These are phyloP conservation scores for Onychorhynchus coronatus DNA, from an alignment of 2,113 vertebrate species.

Conservation along the genomic window DNA sequence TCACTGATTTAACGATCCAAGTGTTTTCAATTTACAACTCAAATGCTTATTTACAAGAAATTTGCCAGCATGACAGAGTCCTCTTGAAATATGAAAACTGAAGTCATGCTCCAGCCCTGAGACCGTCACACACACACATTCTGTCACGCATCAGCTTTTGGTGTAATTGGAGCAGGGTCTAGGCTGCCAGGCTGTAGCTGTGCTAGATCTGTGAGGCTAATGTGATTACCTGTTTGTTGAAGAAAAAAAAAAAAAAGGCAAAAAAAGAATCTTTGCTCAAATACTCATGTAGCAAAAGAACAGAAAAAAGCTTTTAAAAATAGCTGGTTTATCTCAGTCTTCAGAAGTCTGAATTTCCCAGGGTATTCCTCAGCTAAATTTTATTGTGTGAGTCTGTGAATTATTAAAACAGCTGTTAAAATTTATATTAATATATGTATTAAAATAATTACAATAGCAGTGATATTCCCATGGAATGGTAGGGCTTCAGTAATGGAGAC, in stretches of 20 bases:
- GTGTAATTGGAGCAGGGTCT: not conserved
- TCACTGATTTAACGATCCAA: constrained; percentile 8
- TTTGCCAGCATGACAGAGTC: not conserved
- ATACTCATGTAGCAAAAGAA: not conserved
- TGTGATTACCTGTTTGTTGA: not conserved
- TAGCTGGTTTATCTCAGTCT: not conserved
- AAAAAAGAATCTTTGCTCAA: not conserved
- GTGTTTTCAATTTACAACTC: constrained; percentile 60
- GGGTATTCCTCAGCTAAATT: not conserved
- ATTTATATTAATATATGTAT: not conserved
- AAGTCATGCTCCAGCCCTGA: not conserved
- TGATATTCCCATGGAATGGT: not conserved
- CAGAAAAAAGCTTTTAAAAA: not conserved
- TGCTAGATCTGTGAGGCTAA: not conserved
- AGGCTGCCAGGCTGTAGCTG: not conserved
- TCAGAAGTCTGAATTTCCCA: not conserved
- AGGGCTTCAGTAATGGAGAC: not conserved
- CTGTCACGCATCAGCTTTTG: constrained; percentile 35
- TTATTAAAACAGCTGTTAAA: not conserved
- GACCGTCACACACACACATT: not conserved
- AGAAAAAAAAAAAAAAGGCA: not conserved
- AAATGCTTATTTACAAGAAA: constrained; percentile 44
- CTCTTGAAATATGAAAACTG: constrained; percentile 19
- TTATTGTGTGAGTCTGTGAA: not conserved
- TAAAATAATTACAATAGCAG: not conserved